phyloP scores from a whole-genome alignment of 1,140 invertebrate genomes.

The Philopotamus ludificatus region DNA sequence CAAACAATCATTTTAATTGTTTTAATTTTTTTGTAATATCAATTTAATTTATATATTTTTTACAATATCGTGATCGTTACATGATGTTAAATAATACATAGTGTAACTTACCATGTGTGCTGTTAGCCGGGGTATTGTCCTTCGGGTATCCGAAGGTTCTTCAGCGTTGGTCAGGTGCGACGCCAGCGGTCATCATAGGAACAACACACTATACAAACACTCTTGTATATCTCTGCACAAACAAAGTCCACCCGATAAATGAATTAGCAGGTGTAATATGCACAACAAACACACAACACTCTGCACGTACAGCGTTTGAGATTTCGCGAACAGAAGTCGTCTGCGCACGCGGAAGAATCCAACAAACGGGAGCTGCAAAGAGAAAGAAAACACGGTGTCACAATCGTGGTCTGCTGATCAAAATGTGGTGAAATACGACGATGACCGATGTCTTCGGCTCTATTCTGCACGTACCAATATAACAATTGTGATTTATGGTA shows the following conservation, averaged over 20 bases:
- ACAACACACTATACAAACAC: conserved; percentile 4
- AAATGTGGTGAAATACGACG: no score
- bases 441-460: no score
- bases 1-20: no score
- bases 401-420: no score
- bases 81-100: no score
- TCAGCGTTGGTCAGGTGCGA: conserved; percentile 2
- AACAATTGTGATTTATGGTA: no score
- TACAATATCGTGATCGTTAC: no score
- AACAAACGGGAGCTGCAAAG: neutral
- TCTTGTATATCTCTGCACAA: conserved; percentile 6
- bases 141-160: conserved; percentile 4
- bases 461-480: no score
- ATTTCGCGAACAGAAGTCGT: neutral
- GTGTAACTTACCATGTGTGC: conserved; percentile 7
- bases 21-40: no score
- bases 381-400: conserved; percentile 1
- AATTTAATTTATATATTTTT: no score
- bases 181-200: conserved; percentile 12
- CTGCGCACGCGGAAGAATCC: conserved; percentile 2
- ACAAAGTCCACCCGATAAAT: conserved; percentile 13
- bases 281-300: conserved; percentile 11
- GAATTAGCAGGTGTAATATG: conserved; percentile 17
- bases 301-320: conserved; percentile 2
- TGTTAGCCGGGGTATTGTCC: neutral